Conservation (phyloP, 2,888 invertebrate species). For the Adelphocoris suturalis region DNA sequence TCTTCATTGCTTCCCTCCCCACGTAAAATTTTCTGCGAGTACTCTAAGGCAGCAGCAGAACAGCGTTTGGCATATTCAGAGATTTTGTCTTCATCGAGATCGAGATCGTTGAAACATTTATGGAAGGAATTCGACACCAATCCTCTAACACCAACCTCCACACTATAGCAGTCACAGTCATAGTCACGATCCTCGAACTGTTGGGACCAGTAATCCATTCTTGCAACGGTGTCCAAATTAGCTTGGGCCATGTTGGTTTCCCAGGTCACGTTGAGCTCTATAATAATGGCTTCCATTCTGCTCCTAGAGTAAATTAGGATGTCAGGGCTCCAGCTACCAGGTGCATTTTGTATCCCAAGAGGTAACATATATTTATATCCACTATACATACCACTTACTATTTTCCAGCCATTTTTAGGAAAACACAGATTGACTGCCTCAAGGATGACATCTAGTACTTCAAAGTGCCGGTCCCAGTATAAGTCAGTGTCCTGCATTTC, state of each 20-base stretch:
- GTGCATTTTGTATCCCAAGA: not conserved
- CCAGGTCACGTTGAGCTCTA: not conserved
- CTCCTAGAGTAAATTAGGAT: not conserved
- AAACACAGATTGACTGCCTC: not conserved
- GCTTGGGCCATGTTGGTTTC: not conserved
- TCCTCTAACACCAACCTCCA: not conserved
- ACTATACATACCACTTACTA: not conserved
- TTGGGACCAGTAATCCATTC: not conserved
- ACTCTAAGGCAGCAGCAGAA: not conserved
- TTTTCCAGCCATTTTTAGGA: not conserved
- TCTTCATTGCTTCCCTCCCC: not conserved
- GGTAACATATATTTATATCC: not conserved
- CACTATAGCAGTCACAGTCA: not conserved
- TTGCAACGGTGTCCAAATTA: not conserved
- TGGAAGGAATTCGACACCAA: not conserved
- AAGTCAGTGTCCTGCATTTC: not conserved
- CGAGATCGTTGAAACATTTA: not conserved
- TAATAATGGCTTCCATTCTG: not conserved
- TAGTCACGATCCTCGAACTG: not conserved
- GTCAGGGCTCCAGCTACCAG: not conserved
- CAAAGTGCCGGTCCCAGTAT: not conserved
- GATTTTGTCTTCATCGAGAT: not conserved
- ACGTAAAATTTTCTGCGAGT: not conserved
- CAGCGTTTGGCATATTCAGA: not conserved
- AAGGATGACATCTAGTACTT: not conserved